Conservation (phyloP, 2,113 vertebrate genomes). For the Sander lucioperca region DNA sequence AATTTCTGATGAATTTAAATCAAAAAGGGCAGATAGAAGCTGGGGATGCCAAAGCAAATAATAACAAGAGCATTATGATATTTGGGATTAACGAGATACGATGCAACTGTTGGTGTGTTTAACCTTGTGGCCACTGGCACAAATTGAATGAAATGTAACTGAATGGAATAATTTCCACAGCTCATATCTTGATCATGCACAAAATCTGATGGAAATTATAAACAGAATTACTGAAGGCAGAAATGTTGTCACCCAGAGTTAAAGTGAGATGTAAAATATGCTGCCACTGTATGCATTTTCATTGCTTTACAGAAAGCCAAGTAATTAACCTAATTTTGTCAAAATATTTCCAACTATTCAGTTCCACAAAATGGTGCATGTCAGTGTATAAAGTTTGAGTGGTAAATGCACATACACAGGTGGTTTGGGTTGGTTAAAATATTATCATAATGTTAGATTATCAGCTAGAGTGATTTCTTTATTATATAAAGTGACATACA, state of each 20-base stretch:
- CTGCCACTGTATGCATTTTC: not conserved
- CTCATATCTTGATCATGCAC: conserved; percentile 32
- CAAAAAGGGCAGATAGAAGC: not conserved
- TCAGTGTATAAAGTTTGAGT: not conserved
- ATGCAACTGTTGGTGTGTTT: conserved; percentile 3
- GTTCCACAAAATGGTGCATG: not conserved
- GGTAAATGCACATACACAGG: not conserved
- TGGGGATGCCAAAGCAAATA: conserved; percentile 19
- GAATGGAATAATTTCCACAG: not conserved
- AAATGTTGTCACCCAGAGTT: not conserved
- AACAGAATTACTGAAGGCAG: conserved; percentile 2
- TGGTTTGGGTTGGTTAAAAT: not conserved
- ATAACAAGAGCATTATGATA: conserved; percentile 10
- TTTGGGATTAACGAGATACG: conserved; percentile 19
- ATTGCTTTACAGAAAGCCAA: not conserved
- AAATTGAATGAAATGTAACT: conserved; percentile 15
- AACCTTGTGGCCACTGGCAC: conserved; percentile 31
- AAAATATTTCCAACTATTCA: conserved; percentile 1
- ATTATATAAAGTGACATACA: conserved; percentile 6
- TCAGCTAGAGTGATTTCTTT: not conserved
- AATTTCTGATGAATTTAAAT: conserved; percentile 39
- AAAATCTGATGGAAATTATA: conserved; percentile 8
- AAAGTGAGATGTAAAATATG: conserved; percentile 7
- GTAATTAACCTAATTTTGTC: conserved; percentile 20
- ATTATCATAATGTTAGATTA: not conserved